Evolutionary conservation across 92 coral and sea anemone genomes (phyloP), one percentile per base, ranked within the genome.

Genomic region (Ricordea florida): DNA sequence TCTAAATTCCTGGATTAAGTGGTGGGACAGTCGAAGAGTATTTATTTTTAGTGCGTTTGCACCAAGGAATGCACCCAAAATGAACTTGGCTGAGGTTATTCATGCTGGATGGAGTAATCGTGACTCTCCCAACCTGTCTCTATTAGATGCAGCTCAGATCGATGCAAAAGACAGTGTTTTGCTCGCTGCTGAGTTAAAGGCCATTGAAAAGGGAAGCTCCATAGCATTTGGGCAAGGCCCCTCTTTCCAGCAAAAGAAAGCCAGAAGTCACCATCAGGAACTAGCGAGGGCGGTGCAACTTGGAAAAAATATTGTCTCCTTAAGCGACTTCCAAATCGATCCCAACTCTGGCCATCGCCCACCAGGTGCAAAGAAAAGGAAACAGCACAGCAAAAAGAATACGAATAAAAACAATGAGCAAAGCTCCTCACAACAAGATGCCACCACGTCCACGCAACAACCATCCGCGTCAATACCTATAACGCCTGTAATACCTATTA

Each of bases 31-130:
- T 25, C 45, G 62, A 4, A 63, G 62, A 40, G 69, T 15, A 7
- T 77, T 77, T 22, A 64, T 78, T 56, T 78, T 78, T 17, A 15
- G 53, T 48, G 84, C 76, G 6, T 78, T 78, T 57, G 31, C 84
- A 20, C 73, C 53, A 4, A 32, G 11, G 20, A 22, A 20, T 22
- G 57, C 71, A 26, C 82, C 83, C 1, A 47, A 21, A 50, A 59
- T 73, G 80, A 73, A 60, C 41, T 27, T 40, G 47, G 80, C 70
- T 27, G 70, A 73, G 27, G 61, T 73, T 6, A 57, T 73, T 14
- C 80, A 73, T 31, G 68, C 80, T 30, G 70, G 66, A 25, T 62
- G 83, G 74, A 16, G 53, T 14, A 43, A 72, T 32, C 55, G 67
- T 9, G 79, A 72, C 44, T 32, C 30, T 2, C 36, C 56, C 2